Evolutionary conservation across 2,113 vertebrate species (phyloP).

Genomic region (Arothron firmamentum): DNA sequence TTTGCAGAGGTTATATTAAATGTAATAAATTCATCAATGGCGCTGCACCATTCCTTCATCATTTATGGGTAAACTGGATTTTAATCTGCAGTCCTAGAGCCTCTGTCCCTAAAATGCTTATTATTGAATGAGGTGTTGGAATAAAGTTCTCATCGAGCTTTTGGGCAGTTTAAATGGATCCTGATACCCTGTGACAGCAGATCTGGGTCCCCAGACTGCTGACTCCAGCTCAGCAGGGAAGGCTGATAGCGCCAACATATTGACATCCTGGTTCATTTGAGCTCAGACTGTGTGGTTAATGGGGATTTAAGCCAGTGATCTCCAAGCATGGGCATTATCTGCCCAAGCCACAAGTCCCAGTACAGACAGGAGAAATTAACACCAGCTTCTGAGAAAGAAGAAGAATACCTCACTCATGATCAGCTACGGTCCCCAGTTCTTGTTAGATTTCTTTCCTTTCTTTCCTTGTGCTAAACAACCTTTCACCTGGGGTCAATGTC

Average conservation of each 20-base stretch:
- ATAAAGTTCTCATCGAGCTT: background rate
- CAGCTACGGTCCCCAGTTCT: too few relatives aligned
- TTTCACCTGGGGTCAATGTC: too few relatives aligned
- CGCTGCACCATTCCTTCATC: too few relatives aligned
- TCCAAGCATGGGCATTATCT: constrained; percentile 29
- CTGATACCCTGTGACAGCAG: constrained; percentile 1
- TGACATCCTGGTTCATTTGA: constrained; percentile 35
- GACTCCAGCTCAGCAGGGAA: constrained; percentile 29
- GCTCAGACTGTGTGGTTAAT: constrained; percentile 31
- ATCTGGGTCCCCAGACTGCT: constrained; percentile 9
- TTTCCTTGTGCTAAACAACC: too few relatives aligned
- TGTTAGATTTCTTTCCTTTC: too few relatives aligned
- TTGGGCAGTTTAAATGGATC: constrained; percentile 9
- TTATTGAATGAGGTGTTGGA: too few relatives aligned
- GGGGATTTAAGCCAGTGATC: constrained; percentile 24
- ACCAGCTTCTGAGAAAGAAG: constrained; percentile 13
- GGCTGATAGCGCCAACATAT: constrained; percentile 30
- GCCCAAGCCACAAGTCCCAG: constrained; percentile 18
- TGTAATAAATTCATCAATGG: too few relatives aligned
- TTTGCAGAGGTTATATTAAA: too few relatives aligned
- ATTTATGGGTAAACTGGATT: too few relatives aligned
- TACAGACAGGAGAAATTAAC: constrained; percentile 36
- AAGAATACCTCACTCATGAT: too few relatives aligned
- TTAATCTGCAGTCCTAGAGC: too few relatives aligned
- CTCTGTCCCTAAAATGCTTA: too few relatives aligned